Percentiles rank a stretch among this genome's conserved stretches.
phyloP scores from a whole-genome alignment of 53 echinoderm and acorn worm species.

The Holothuria leucospilota region DNA sequence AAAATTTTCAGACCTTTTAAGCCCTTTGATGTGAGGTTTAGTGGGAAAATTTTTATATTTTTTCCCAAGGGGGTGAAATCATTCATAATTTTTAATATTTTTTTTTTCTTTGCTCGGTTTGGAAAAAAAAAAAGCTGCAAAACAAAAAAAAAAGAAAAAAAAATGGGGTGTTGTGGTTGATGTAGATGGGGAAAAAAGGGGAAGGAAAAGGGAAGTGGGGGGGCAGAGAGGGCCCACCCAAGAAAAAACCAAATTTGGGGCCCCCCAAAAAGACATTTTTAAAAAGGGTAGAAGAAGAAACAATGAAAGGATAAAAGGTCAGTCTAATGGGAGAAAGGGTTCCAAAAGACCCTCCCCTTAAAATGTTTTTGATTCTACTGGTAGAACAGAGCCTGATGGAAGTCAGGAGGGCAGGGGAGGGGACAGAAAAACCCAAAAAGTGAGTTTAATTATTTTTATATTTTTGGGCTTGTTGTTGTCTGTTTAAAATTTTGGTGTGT shows the following conservation, averaged over 20 bases:
- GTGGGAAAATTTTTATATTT: too few species aligned
- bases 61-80: too few species aligned
- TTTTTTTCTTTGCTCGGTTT: background rate
- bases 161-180: constrained; percentile 24
- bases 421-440: background rate
- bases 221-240: background rate
- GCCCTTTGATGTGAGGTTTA: too few species aligned
- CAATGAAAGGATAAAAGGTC: background rate
- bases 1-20: too few species aligned
- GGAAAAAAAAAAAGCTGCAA: constrained; percentile 10
- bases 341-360: background rate
- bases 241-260: background rate
- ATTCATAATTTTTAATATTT: too few species aligned
- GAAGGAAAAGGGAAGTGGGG: background rate
- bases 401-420: background rate
- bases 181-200: background rate
- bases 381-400: constrained; percentile 8
- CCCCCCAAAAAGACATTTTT: background rate
- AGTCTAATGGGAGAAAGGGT: background rate
- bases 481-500: too few species aligned
- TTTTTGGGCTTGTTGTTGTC: too few species aligned
- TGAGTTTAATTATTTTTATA: background rate
- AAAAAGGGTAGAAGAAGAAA: constrained; percentile 41
- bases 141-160: constrained; percentile 38
- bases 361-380: background rate